A percentile compares a stretch with the other conserved stretches of the same genome.
phyloP scores from a whole-genome alignment of 2,113 vertebrate species.

The Glaucomys volans region DNA sequence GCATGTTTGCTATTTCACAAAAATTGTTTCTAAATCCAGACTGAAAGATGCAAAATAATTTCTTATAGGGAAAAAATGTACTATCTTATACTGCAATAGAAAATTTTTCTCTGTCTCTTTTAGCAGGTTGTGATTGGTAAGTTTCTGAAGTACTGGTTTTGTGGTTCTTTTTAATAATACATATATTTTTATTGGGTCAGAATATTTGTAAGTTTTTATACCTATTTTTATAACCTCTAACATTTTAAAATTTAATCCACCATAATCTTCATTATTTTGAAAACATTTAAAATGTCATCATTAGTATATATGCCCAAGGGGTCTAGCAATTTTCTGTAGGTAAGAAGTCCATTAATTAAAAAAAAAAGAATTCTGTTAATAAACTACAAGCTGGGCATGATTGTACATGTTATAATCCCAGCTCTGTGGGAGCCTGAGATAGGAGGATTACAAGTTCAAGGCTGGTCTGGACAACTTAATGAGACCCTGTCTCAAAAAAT shows the following conservation, averaged over 20 bases:
- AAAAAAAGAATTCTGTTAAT: background rate
- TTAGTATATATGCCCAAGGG: background rate
- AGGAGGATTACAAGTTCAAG: background rate
- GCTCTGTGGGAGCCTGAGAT: background rate
- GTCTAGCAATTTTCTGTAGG: background rate
- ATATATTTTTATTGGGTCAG: background rate
- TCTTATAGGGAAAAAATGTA: background rate
- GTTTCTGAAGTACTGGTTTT: background rate
- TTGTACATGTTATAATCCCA: background rate
- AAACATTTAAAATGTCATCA: background rate
- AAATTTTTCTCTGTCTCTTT: background rate
- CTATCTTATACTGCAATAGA: background rate
- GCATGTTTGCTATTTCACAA: background rate
- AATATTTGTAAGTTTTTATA: conserved; percentile 11
- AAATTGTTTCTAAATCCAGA: background rate
- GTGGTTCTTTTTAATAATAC: background rate
- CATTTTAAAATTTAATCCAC: conserved; percentile 19
- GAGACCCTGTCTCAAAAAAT: background rate
- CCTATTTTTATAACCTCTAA: background rate
- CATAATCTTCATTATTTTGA: conserved; percentile 24
- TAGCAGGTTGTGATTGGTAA: background rate
- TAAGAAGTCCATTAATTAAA: background rate
- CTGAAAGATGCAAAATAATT: background rate
- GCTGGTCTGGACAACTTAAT: background rate
- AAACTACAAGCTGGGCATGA: background rate